Conservation (phyloP, 1,140 invertebrate genomes). For the Trypoxylus dichotomus region DNA sequence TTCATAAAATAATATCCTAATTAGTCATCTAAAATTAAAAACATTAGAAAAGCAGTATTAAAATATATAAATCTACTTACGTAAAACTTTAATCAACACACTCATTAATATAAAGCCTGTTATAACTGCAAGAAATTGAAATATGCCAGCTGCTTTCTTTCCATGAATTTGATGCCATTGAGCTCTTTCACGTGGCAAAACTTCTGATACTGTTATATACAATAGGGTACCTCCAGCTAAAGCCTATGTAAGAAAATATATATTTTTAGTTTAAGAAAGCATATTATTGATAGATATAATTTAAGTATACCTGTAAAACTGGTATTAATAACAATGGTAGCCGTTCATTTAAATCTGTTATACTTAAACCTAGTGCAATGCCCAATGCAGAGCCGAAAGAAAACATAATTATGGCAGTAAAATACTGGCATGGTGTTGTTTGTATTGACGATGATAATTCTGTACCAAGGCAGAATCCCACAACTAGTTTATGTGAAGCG, state of each 20-base stretch:
- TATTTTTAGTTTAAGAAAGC: not conserved
- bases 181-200: slow-evolving; percentile 77
- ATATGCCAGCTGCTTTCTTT: slow-evolving; percentile 59
- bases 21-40: slow-evolving; percentile 6
- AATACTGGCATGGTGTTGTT: slow-evolving; percentile 55
- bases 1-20: not conserved
- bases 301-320: slow-evolving; percentile 58
- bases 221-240: slow-evolving; percentile 89
- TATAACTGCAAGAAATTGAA: slow-evolving; percentile 61
- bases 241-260: slow-evolving; percentile 59
- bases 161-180: slow-evolving; percentile 62
- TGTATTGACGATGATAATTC: slow-evolving; percentile 62
- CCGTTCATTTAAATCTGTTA: slow-evolving; percentile 54
- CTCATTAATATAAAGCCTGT: slow-evolving; percentile 66
- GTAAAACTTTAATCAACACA: slow-evolving; percentile 57
- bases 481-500: slow-evolving; percentile 75
- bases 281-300: not conserved
- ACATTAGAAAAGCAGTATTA: slow-evolving; percentile 36
- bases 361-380: slow-evolving; percentile 65
- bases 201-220: slow-evolving; percentile 91
- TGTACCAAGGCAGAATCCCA: slow-evolving; percentile 76
- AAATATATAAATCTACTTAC: slow-evolving; percentile 37
- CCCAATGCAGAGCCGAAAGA: slow-evolving; percentile 67
- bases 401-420: slow-evolving; percentile 65
- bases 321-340: slow-evolving; percentile 58